Evolutionary conservation across 1,140 invertebrate genomes (phyloP).

Genomic region (Bombus pyrosoma): DNA sequence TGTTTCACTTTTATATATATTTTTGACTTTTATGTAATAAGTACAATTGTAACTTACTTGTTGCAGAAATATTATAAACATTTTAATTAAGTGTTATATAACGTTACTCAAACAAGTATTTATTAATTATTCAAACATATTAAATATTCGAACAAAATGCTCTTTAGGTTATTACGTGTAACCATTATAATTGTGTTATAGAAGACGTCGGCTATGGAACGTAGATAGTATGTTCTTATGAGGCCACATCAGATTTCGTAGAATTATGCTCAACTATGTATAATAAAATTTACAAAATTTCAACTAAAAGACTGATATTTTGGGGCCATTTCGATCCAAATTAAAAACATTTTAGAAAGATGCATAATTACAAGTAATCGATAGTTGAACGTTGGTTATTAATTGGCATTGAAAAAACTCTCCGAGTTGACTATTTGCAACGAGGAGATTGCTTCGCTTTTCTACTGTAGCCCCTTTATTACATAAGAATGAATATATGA

Average conservation of each 20-base stretch:
- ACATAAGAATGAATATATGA: conserved; percentile 4
- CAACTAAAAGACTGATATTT: conserved; percentile 78
- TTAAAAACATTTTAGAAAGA: conserved; percentile 50
- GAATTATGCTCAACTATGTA: conserved; percentile 63
- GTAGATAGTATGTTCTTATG: conserved; percentile 48
- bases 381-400: conserved; percentile 29
- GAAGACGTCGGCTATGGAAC: conserved; percentile 39
- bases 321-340: conserved; percentile 75
- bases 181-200: conserved; percentile 33
- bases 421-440: conserved; percentile 26
- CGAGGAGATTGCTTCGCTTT: conserved; percentile 30
- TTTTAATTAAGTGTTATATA: neutral
- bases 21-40: neutral
- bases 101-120: neutral
- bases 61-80: neutral
- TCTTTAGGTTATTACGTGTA: conserved; percentile 21
- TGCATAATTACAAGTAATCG: conserved; percentile 24
- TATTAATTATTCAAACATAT: conserved; percentile 32
- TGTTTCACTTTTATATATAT: conserved; percentile 1
- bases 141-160: conserved; percentile 52
- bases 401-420: conserved; percentile 37
- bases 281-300: conserved; percentile 72
- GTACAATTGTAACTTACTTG: neutral
- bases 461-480: conserved; percentile 8
- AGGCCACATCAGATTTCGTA: conserved; percentile 41